Percentiles rank a stretch among this genome's conserved stretches.
phyloP scores from a whole-genome alignment of 1,140 invertebrate genomes.

The Trachymyrmex cornetzi region DNA sequence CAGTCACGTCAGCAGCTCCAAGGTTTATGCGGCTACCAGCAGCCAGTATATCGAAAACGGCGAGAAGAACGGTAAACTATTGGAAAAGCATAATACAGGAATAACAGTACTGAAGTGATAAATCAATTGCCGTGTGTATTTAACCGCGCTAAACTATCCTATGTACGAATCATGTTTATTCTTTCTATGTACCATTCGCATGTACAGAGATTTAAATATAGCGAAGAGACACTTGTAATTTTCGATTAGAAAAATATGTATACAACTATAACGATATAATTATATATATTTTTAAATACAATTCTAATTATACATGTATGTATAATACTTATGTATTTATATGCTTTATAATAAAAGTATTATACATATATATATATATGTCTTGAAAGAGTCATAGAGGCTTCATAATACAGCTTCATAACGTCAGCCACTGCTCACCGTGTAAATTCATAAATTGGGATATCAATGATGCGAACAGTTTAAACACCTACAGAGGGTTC shows the following conservation, averaged over 20 bases:
- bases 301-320: no score
- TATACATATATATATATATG: neutral
- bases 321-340: no score
- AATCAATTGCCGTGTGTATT: conserved; percentile 25
- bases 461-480: neutral
- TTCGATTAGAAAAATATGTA: no score
- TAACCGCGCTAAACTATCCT: neutral
- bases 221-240: neutral
- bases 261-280: no score
- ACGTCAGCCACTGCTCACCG: neutral
- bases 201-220: neutral
- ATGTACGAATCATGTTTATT: neutral
- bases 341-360: no score
- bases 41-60: conserved; percentile 73
- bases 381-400: neutral
- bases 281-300: no score
- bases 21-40: conserved; percentile 74
- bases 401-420: neutral
- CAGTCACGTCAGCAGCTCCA: conserved; percentile 80
- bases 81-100: conserved; percentile 42
- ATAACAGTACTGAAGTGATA: conserved; percentile 13
- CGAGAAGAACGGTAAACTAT: conserved; percentile 43
- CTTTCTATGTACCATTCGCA: neutral
- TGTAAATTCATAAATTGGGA: conserved; percentile 30
- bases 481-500: neutral